Conservation (phyloP, 2,113 vertebrate genomes). For the Rattus norvegicus region DNA sequence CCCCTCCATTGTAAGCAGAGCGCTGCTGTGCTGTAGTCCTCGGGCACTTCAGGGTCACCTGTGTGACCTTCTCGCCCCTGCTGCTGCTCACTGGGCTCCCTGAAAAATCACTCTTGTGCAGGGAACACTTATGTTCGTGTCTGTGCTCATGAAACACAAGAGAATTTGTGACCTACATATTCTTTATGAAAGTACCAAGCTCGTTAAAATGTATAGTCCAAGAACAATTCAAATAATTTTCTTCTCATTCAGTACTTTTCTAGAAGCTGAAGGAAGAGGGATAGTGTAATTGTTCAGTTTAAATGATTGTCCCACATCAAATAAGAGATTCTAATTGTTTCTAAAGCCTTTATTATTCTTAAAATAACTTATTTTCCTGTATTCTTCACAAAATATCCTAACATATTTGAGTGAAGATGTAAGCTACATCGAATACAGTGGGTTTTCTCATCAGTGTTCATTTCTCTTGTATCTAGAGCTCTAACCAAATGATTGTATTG, state of each 20-base stretch:
- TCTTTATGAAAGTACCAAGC: constrained; percentile 36
- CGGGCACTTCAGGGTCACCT: constrained; percentile 40
- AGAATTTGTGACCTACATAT: constrained; percentile 46
- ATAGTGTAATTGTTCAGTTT: constrained; percentile 60
- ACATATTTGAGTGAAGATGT: constrained; percentile 76
- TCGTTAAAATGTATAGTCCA: constrained; percentile 55
- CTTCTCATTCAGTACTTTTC: constrained; percentile 59
- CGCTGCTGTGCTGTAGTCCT: constrained; percentile 16
- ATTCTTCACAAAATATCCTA: constrained; percentile 74
- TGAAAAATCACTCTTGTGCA: constrained; percentile 57
- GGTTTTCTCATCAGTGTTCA: constrained; percentile 87
- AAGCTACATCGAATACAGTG: constrained; percentile 79
- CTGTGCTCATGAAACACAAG: constrained; percentile 11
- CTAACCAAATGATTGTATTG: constrained; percentile 86
- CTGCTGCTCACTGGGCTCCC: constrained; percentile 45
- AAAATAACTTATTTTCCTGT: constrained; percentile 70
- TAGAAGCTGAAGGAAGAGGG: constrained; percentile 46
- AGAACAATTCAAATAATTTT: constrained; percentile 57
- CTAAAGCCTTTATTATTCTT: constrained; percentile 69
- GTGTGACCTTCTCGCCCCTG: constrained; percentile 24
- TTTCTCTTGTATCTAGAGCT: constrained; percentile 86
- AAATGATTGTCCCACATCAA: constrained; percentile 60
- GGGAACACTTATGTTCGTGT: constrained; percentile 23
- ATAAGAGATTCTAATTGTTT: constrained; percentile 60
- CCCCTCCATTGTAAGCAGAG: constrained; percentile 5